These are phyloP conservation scores for Poecile montanus DNA, from an alignment of 2,797 vertebrate species.

Conservation along the genomic window DNA sequence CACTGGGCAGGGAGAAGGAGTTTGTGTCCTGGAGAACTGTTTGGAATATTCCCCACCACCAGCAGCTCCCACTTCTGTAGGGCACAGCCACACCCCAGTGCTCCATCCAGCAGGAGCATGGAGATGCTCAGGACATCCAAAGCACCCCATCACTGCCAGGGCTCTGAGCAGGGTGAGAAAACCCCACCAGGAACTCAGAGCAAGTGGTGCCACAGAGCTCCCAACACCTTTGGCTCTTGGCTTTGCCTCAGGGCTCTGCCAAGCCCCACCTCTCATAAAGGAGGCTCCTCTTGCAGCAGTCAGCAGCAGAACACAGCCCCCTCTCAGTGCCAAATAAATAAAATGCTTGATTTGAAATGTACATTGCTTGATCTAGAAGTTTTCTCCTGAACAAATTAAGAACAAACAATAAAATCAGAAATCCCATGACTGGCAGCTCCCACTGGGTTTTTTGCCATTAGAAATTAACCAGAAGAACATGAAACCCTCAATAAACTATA, in stretches of 20 bases:
- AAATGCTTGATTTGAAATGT: background rate
- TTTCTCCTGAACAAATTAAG: background rate
- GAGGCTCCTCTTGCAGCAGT: background rate
- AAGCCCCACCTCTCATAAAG: background rate
- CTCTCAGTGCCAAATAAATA: background rate
- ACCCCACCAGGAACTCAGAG: background rate
- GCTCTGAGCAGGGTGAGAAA: background rate
- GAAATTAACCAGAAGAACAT: background rate
- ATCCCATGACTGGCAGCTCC: background rate
- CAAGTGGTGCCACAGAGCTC: background rate
- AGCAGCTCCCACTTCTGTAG: background rate
- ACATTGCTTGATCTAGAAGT: background rate
- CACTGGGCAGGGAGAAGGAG: background rate
- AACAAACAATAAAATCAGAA: background rate
- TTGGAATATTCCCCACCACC: background rate
- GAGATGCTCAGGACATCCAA: background rate
- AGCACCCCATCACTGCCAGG: background rate
- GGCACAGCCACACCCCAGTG: background rate
- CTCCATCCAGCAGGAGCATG: background rate
- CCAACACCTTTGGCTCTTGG: background rate
- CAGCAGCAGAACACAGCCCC: background rate
- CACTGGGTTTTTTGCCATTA: background rate
- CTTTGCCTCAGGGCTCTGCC: background rate
- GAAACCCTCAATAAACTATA: background rate
- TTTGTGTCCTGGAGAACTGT: background rate